Percentiles rank a stretch among this genome's conserved stretches.
Conservation (phyloP, 1,140 invertebrate species). For the Coptotermes formosanus region DNA sequence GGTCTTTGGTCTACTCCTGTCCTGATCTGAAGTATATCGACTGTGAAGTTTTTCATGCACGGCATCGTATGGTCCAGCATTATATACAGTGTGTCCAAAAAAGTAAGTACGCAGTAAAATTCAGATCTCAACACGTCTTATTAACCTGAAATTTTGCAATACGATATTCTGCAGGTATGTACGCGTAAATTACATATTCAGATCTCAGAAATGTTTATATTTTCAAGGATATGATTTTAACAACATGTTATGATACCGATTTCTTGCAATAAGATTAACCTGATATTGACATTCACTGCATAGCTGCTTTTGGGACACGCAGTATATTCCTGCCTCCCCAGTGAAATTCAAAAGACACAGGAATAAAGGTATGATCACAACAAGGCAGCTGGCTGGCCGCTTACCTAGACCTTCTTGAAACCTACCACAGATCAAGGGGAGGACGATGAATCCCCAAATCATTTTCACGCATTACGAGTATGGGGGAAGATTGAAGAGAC, state of each 20-base stretch:
- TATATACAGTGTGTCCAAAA: no score
- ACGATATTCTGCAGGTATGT: no score
- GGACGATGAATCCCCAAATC: not conserved
- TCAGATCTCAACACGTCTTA: no score
- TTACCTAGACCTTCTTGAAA: not conserved
- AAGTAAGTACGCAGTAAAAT: no score
- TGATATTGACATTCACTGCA: no score
- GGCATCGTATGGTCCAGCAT: not conserved
- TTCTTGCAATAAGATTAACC: no score
- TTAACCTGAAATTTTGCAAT: no score
- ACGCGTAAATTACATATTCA: no score
- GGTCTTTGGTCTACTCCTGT: not conserved
- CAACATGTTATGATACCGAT: no score
- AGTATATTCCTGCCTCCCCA: not conserved
- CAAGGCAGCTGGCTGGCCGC: not conserved
- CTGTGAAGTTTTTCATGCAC: not conserved
- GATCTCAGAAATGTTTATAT: no score
- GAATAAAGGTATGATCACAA: not conserved
- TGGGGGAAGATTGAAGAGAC: not conserved
- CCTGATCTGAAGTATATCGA: not conserved
- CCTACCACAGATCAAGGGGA: not conserved
- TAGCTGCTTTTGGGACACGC: no score
- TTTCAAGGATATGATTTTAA: no score
- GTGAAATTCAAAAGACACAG: not conserved
- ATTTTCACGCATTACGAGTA: not conserved